phyloP scores from a whole-genome alignment of 2,113 vertebrate genomes.

The Leuciscus idus region DNA sequence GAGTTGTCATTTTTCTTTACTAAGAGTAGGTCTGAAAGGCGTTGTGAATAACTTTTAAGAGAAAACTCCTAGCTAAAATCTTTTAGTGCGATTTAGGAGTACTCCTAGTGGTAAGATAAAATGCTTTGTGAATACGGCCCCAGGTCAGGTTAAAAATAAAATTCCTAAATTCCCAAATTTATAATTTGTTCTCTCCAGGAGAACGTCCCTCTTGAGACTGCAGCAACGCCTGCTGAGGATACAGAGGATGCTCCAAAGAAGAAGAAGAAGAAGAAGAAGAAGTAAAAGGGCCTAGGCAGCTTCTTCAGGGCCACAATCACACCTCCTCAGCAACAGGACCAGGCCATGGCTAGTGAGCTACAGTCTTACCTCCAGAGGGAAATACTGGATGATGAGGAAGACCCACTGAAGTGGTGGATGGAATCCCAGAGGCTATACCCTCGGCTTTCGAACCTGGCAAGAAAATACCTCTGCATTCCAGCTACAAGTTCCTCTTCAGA shows the following conservation, averaged over 20 bases:
- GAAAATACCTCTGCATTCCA: conserved; percentile 8
- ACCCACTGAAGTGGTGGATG: conserved; percentile 33
- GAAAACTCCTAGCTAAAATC: no score
- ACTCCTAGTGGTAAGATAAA: no score
- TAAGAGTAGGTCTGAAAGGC: no score
- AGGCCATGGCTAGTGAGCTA: not conserved
- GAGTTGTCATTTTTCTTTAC: no score
- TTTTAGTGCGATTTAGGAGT: no score
- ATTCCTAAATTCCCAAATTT: not conserved
- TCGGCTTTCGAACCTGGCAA: not conserved
- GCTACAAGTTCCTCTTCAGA: conserved; percentile 1
- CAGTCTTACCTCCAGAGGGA: conserved; percentile 36
- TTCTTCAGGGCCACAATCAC: not conserved
- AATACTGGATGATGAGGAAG: conserved; percentile 23
- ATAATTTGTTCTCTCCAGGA: not conserved
- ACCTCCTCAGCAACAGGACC: not conserved
- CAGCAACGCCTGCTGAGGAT: not conserved
- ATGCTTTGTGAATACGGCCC: no score
- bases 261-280: not conserved
- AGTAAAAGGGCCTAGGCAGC: not conserved
- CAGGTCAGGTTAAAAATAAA: not conserved
- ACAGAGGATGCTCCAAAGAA: not conserved
- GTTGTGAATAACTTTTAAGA: no score
- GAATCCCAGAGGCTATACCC: not conserved
- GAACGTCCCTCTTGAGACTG: not conserved